Evolutionary conservation across 2,888 invertebrate genomes (phyloP), one percentile per base, ranked within the genome.

Genomic region (Urechis unicinctus): DNA sequence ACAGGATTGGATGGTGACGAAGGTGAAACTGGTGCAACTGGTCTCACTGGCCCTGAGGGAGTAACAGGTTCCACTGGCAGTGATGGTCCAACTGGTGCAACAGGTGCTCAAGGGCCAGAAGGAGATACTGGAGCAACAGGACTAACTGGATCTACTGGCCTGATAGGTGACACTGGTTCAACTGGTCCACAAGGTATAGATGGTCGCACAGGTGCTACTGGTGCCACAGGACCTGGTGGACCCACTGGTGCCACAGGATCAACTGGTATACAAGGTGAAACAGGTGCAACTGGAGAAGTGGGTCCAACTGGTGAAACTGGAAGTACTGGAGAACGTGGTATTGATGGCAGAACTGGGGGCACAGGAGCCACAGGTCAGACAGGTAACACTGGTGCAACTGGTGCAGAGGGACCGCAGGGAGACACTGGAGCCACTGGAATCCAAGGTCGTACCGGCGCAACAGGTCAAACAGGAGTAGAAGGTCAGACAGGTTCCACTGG

Each of bases 401-500:
- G 54, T 3, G 28, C 24, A 26, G 2, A 22, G 36, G 54, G 54
- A 21, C 1, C 48, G 6, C 44, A 47, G 50, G 62, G 62, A 21
- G 22, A 25, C 22, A 36, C 45, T 21, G 93, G 93, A 31, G 86
- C 88, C 3, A 83, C 86, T 43, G 69, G 68, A 24, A 56, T 4
- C 4, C 41, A 30, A 5, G 55, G 55, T 22, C 29, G 4, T 3
- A 30, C 49, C 17, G 59, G 58, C n/a, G 22, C 22, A 6, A 47
- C 45, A n/a, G 53, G 56, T 17, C 24, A 13, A 60, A 36, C 29
- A 25, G 55, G 50, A 52, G 25, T 30, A 2, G 44, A 42, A 13
- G 52, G 52, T 24, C 29, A 52, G 24, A 22, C 25, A 43, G 58
- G 58, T 25, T 29, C 31, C 24, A 45, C 24, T 22, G 58, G 60